phyloP scores from a whole-genome alignment of 2,888 invertebrate species.

The Agrotis puta region DNA sequence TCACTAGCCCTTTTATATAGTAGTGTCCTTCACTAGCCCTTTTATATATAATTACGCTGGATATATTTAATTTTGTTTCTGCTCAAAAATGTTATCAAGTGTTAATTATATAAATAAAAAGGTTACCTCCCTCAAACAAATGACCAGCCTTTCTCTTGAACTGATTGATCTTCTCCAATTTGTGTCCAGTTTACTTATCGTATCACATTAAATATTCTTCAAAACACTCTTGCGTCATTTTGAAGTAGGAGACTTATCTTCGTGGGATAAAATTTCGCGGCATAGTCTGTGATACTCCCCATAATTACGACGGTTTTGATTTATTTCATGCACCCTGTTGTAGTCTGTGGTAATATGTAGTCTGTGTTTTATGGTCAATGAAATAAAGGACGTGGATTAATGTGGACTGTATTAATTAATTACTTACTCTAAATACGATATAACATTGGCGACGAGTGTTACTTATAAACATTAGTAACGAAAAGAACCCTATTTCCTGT shows the following conservation, averaged over 20 bases:
- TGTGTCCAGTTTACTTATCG: conserved; percentile 6
- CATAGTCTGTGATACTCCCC: not conserved
- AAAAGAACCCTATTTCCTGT: no score
- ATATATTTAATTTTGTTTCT: conserved; percentile 2
- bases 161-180: conserved; percentile 8
- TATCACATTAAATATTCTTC: conserved; percentile 13
- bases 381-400: no score
- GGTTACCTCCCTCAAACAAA: conserved; percentile 1
- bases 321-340: conserved; percentile 10
- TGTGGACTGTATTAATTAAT: no score
- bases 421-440: no score
- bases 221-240: conserved; percentile 10
- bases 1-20: no score
- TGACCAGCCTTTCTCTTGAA: conserved; percentile 3
- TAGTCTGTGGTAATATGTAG: no score
- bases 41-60: no score
- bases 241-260: conserved; percentile 1
- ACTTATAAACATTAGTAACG: no score
- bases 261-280: not conserved
- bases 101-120: conserved; percentile 5
- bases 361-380: no score
- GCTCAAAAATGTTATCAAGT: conserved; percentile 1
- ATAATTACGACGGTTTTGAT: conserved; percentile 7
- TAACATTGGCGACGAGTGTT: no score
- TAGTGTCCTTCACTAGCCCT: no score